Evolutionary conservation across 1,140 invertebrate genomes (phyloP).

Genomic region (Drosophila pectinifera): DNA sequence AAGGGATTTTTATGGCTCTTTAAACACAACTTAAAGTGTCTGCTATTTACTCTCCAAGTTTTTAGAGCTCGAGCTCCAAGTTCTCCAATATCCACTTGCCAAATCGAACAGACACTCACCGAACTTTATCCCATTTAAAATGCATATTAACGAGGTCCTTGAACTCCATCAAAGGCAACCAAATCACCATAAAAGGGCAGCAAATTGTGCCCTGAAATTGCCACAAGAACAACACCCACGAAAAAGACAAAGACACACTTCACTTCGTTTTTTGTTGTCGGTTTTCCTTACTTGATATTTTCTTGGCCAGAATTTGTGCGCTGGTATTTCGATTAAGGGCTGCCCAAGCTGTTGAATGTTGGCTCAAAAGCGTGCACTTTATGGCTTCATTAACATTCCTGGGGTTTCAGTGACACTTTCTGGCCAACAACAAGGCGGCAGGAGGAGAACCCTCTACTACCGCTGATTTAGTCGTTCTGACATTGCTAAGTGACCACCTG

Average conservation of each 20-base stretch:
- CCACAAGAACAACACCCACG: neutral
- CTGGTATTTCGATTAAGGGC: conserved; percentile 51
- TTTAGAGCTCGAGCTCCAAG: too few species aligned
- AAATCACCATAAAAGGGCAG: conserved; percentile 35
- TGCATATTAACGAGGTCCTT: conserved; percentile 25
- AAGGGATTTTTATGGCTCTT: neutral
- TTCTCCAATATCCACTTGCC: conserved; percentile 25
- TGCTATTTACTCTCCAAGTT: too few species aligned
- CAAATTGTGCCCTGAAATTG: conserved; percentile 22
- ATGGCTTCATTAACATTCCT: conserved; percentile 78
- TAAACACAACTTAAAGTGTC: neutral
- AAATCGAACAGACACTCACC: neutral
- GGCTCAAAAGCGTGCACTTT: conserved; percentile 65
- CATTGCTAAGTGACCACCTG: conserved; percentile 52
- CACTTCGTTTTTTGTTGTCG: neutral
- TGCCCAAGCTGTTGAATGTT: conserved; percentile 55
- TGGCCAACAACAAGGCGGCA: too few species aligned
- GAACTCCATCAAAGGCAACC: conserved; percentile 38
- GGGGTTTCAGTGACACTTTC: conserved; percentile 60
- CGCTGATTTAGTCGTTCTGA: conserved; percentile 36
- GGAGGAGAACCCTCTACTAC: too few species aligned
- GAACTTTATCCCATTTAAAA: conserved; percentile 16
- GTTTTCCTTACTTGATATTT: neutral
- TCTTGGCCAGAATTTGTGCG: conserved; percentile 18
- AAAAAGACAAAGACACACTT: conserved; percentile 16